Evolutionary conservation across 2,888 invertebrate genomes (phyloP).

Genomic region (Leptopilina syphax): DNA sequence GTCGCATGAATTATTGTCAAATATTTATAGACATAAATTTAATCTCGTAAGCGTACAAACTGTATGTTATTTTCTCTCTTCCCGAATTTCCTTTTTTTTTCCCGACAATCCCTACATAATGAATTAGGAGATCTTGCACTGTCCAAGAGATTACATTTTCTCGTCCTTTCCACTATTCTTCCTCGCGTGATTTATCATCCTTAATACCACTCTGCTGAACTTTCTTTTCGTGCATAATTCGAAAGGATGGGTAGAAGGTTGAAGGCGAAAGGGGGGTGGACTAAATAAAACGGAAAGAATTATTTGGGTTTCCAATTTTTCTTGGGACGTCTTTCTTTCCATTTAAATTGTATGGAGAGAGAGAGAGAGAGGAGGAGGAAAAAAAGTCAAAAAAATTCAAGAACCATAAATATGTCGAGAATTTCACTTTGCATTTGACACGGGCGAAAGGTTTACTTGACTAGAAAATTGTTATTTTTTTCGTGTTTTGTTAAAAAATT

Average conservation of each 20-base stretch:
- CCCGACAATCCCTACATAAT: slow-evolving; percentile 5
- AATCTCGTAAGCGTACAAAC: background rate
- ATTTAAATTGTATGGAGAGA: background rate
- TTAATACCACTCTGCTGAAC: slow-evolving; percentile 21
- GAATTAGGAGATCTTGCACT: slow-evolving; percentile 20
- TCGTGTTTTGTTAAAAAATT: background rate
- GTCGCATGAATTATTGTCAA: background rate
- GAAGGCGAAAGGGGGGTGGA: background rate
- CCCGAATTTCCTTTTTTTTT: no score
- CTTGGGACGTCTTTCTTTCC: slow-evolving; percentile 2
- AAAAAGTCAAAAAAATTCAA: background rate
- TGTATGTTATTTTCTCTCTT: background rate
- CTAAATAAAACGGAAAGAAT: background rate
- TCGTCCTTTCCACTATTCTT: slow-evolving; percentile 18
- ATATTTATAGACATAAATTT: background rate
- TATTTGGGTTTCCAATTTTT: background rate
- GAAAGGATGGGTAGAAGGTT: background rate
- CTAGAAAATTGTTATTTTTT: no score
- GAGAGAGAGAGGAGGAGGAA: no score
- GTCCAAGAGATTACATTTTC: slow-evolving; percentile 26
- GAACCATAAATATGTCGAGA: no score
- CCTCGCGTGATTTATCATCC: slow-evolving; percentile 15
- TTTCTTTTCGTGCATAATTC: slow-evolving; percentile 15
- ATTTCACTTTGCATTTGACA: no score
- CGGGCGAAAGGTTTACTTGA: no score